phyloP scores from a whole-genome alignment of 2,888 invertebrate genomes.

The Allygus modestus region DNA sequence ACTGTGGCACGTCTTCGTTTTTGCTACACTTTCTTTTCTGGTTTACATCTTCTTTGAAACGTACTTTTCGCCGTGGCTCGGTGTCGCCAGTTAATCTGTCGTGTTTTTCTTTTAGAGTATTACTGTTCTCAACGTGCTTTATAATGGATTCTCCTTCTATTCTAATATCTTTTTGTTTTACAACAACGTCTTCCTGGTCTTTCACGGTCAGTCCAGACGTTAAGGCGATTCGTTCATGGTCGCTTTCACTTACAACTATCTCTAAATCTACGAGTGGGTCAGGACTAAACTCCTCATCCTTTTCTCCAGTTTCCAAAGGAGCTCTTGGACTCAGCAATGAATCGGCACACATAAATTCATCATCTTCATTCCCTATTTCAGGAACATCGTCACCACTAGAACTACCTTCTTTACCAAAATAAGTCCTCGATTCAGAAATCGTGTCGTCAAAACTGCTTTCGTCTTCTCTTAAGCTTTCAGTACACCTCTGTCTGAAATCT shows the following conservation, averaged over 20 bases:
- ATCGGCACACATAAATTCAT: constrained; percentile 33
- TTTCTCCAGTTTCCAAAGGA: constrained; percentile 45
- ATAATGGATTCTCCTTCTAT: constrained; percentile 39
- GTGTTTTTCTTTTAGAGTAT: neutral
- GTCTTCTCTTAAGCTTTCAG: constrained; percentile 27
- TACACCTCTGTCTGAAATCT: constrained; percentile 45
- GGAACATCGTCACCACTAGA: constrained; percentile 56
- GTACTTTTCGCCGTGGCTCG: neutral
- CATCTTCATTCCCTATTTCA: constrained; percentile 29
- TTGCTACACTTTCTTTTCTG: constrained; percentile 48
- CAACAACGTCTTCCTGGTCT: constrained; percentile 50
- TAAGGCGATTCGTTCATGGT: constrained; percentile 41
- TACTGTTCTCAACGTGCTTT: neutral
- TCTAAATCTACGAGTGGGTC: constrained; percentile 23
- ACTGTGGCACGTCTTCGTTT: constrained; percentile 18
- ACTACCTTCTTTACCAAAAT: constrained; percentile 46
- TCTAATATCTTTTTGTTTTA: constrained; percentile 23
- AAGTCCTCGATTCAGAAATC: constrained; percentile 21
- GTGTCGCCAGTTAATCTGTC: neutral
- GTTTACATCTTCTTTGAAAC: constrained; percentile 36
- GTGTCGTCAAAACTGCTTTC: constrained; percentile 23
- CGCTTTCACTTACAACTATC: constrained; percentile 45
- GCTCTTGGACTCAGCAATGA: constrained; percentile 59
- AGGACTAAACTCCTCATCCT: neutral
- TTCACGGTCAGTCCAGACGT: constrained; percentile 35